These are phyloP conservation scores for Trissolcus basalis DNA, from an alignment of 1,140 invertebrate species.

Conservation along the genomic window DNA sequence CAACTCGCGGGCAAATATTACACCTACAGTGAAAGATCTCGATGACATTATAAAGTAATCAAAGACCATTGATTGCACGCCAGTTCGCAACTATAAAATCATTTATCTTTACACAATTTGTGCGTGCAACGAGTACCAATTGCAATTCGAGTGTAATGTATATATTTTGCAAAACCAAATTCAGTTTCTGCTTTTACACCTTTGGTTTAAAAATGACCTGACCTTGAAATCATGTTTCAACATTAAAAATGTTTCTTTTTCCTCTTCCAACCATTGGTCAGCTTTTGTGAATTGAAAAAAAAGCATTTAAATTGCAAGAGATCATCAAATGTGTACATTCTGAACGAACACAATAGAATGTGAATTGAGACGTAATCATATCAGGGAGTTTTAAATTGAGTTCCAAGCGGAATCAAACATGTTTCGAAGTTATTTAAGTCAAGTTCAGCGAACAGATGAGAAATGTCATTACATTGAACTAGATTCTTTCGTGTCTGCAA, in stretches of 20 bases:
- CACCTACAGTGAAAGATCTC: conserved; percentile 38
- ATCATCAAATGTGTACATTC: too few relatives aligned
- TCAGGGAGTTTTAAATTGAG: too few relatives aligned
- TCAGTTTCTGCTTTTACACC: too few relatives aligned
- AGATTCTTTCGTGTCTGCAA: conserved; percentile 51
- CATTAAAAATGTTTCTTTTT: too few relatives aligned
- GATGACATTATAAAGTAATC: conserved; percentile 52
- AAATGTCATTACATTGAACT: conserved; percentile 51
- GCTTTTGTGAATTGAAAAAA: too few relatives aligned
- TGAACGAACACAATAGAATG: too few relatives aligned
- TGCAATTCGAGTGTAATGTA: conserved; percentile 18
- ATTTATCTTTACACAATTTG: conserved; percentile 44
- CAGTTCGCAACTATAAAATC: conserved; percentile 42
- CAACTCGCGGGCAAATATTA: conserved; percentile 22
- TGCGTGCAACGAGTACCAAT: conserved; percentile 41
- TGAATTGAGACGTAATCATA: too few relatives aligned
- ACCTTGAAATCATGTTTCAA: too few relatives aligned
- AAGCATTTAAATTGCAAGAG: not conserved
- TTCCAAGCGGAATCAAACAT: not conserved
- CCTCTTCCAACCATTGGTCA: too few relatives aligned
- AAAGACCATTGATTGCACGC: conserved; percentile 48
- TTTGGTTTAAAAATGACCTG: too few relatives aligned
- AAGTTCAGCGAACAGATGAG: conserved; percentile 40
- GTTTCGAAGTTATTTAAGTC: conserved; percentile 27
- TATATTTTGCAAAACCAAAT: not conserved